Evolutionary conservation across 2,113 vertebrate genomes (phyloP), one percentile per base, ranked within the genome.

Genomic region (Channa maculata): DNA sequence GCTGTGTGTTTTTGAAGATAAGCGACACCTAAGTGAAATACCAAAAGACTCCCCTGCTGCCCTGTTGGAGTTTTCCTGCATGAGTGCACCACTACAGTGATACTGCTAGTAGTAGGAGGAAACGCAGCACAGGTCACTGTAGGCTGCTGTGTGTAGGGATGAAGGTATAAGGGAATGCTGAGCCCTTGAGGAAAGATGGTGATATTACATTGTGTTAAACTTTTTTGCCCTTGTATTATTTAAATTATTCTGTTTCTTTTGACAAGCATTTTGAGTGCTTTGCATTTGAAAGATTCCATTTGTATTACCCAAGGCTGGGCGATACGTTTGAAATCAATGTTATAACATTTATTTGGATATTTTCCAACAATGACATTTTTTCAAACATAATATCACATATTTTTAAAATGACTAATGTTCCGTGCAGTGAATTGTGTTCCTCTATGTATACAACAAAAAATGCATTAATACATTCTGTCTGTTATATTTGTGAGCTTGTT

Each of bases 101-200:
- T 51, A 72, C 33, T 50, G 59, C 24, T 34, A 38, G 34, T 46
- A 73, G 71, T 15, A 15, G 14, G 38, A 61, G 44, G 37, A 51
- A 15, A 38, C 50, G 36, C 61, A 64, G 33, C 49, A 4, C 65
- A 50, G 71, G 68, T 79, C 80, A 72, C 48, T 49, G 70, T 74
- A 48, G 74, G 60, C 71, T 72, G 54, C 51, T 70, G 59, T 64
- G 67, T 78, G 64, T 37, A 43, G 62, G 46, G 58, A 61, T 74
- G 24, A 86, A 39, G 62, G 46, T 57, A 61, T 74, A n/a, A 86
- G 43, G 75, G 66, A 72, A 82, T 53, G 46, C 80, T 82, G 86
- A 83, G 82, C 76, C 71, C 83, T 88, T 80, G 72, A 85, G 86
- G 79, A 86, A 45, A 83, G 34, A 75, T 39, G 41, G 46, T 67